Percentiles rank a stretch among this genome's conserved stretches.
These are phyloP conservation scores for Ambastaia sidthimunki DNA, from an alignment of 2,797 vertebrate species.

Conservation along the genomic window DNA sequence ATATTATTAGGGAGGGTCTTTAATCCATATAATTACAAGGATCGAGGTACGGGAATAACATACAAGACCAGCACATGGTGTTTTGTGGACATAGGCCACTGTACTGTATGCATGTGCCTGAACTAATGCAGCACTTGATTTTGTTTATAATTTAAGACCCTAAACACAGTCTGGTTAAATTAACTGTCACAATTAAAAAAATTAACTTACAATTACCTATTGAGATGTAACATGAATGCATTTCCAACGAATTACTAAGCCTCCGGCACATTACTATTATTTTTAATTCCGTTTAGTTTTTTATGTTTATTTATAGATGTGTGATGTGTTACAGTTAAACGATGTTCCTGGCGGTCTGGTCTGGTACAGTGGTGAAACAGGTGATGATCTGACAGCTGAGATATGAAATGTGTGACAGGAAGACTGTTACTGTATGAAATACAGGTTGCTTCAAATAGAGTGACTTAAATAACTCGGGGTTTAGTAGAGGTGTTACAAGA, in stretches of 20 bases:
- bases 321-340: neutral
- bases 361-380: constrained; percentile 26
- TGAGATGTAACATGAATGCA: too few species aligned
- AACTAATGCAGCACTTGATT: neutral
- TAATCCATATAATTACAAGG: constrained; percentile 11
- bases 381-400: constrained; percentile 44
- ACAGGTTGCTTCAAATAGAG: constrained; percentile 69
- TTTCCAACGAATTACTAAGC: too few species aligned
- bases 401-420: constrained; percentile 54
- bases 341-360: neutral
- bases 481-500: constrained; percentile 36
- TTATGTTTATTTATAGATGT: too few species aligned
- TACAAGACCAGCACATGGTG: neutral
- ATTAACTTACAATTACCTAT: too few species aligned
- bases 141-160: neutral
- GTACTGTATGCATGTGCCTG: neutral
- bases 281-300: too few species aligned
- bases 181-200: too few species aligned
- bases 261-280: too few species aligned
- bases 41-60: neutral
- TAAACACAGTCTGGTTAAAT: neutral
- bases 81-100: constrained; percentile 5
- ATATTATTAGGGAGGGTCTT: constrained; percentile 44
- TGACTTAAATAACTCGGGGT: constrained; percentile 60
- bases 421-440: constrained; percentile 66